Base-by-base conservation (phyloP, 2,797 vertebrate species). In the Myiotriccus ornatus region DNA sequence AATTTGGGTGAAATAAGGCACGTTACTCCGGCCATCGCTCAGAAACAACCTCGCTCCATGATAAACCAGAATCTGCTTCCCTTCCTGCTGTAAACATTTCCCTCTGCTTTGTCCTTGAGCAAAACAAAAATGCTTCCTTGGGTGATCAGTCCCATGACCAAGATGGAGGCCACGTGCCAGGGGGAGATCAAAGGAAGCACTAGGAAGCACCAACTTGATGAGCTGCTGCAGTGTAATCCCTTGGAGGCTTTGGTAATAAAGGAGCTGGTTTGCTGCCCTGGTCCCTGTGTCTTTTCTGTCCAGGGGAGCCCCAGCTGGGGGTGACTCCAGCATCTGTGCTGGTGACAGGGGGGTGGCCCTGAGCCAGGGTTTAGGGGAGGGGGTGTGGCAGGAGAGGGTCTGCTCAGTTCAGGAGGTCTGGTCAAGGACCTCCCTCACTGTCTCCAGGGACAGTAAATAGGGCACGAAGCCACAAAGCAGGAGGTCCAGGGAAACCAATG, bases 1-100 rank as follows among this genome's bases (percentile, higher is more conserved):
- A 23, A 41, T 18, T 47, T 55, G 17, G 7, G 14, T 77, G 46
- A 32, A 68, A 59, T 21, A 14, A n/a, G 22, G 39, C 0, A 0
- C 7, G 9, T 75, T 50, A 28, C 49, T 50, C 16, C 9, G 4
- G 49, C 49, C 27, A 6, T 28, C 16, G 4, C 49, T 28, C 70
- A 37, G 50, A 16, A 52, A 34, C 10, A 37, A 22, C 13, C 28
- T 52, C 5, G 2, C 39, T 64, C 59, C 15, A 27, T 50, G 49
- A 28, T 28, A 27, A 28, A 3, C 25, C n/a, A 32, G 32, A 50
- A 24, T 47, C 21, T 14, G 44, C 34, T 35, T 89, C 32, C 47
- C 22, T 56, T 27, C 27, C 46, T 7, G 23, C 30, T 41, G 8
- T 12, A 15, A 46, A 22, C 12, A 5, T 41, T 34, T 19, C 17